These are phyloP conservation scores for Hyppa rectilinea DNA, from an alignment of 2,888 invertebrate genomes.

Conservation along the genomic window DNA sequence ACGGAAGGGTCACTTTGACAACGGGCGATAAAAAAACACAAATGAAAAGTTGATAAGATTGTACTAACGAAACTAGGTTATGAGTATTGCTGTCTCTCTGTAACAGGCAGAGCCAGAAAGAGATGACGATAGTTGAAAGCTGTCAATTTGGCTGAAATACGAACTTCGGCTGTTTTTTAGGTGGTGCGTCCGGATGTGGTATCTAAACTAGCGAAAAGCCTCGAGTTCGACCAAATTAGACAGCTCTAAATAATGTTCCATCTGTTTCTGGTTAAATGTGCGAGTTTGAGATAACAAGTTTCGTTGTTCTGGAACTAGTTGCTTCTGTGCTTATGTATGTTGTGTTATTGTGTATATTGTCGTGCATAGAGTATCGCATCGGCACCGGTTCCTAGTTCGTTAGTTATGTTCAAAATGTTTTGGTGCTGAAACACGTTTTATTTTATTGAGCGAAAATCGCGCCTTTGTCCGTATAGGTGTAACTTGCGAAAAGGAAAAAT, in stretches of 20 bases:
- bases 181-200: not conserved
- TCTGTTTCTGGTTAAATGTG: not conserved
- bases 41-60: not conserved
- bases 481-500: slow-evolving; percentile 6
- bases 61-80: not conserved
- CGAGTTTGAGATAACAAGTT: not conserved
- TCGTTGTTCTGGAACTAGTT: no score
- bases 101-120: slow-evolving; percentile 1
- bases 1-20: slow-evolving; percentile 3
- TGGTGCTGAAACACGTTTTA: slow-evolving; percentile 81
- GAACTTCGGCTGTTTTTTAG: not conserved
- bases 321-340: slow-evolving; percentile 14
- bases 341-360: slow-evolving; percentile 46
- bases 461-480: slow-evolving; percentile 51
- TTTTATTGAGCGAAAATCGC: slow-evolving; percentile 65
- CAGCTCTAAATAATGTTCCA: slow-evolving; percentile 1
- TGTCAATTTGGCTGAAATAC: not conserved
- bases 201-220: not conserved
- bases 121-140: not conserved
- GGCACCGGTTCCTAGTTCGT: slow-evolving; percentile 81
- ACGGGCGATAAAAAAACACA: not conserved
- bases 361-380: slow-evolving; percentile 52
- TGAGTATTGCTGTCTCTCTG: not conserved
- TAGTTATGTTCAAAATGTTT: slow-evolving; percentile 69
- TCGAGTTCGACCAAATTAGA: not conserved